phyloP scores from a whole-genome alignment of 2,888 invertebrate species.

The Molanna angustata region DNA sequence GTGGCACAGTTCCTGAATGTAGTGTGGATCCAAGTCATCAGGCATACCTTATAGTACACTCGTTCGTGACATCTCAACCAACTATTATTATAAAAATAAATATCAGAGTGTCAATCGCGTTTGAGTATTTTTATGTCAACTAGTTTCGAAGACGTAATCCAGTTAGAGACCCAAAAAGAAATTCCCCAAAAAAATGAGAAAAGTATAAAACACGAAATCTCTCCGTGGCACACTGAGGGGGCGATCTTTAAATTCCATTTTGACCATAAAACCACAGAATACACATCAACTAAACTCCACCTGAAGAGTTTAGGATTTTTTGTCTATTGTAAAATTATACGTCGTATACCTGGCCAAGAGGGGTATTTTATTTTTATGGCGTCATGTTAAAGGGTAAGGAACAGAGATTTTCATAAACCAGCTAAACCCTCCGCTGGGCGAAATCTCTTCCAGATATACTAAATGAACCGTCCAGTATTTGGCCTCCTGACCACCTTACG shows the following conservation, averaged over 20 bases:
- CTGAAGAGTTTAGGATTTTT: constrained; percentile 2
- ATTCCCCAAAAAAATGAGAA: background rate
- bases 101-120: too few relatives aligned
- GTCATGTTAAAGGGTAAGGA: constrained; percentile 16
- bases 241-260: constrained; percentile 5
- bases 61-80: too few relatives aligned
- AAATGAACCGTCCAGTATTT: constrained; percentile 25
- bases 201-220: constrained; percentile 9
- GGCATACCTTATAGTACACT: too few relatives aligned
- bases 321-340: constrained; percentile 27
- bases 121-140: too few relatives aligned
- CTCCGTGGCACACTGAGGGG: background rate
- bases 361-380: constrained; percentile 22
- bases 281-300: constrained; percentile 5
- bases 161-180: too few relatives aligned
- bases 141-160: too few relatives aligned
- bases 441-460: constrained; percentile 12
- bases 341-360: constrained; percentile 11
- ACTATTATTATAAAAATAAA: too few relatives aligned
- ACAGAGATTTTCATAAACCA: constrained; percentile 24
- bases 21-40: too few relatives aligned
- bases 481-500: constrained; percentile 28
- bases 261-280: constrained; percentile 7
- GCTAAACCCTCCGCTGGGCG: constrained; percentile 8
- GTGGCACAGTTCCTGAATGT: too few relatives aligned